A percentile compares a stretch with the other conserved stretches of the same genome.
phyloP scores from a whole-genome alignment of 2,113 vertebrate genomes.

The Donacobius atricapilla region DNA sequence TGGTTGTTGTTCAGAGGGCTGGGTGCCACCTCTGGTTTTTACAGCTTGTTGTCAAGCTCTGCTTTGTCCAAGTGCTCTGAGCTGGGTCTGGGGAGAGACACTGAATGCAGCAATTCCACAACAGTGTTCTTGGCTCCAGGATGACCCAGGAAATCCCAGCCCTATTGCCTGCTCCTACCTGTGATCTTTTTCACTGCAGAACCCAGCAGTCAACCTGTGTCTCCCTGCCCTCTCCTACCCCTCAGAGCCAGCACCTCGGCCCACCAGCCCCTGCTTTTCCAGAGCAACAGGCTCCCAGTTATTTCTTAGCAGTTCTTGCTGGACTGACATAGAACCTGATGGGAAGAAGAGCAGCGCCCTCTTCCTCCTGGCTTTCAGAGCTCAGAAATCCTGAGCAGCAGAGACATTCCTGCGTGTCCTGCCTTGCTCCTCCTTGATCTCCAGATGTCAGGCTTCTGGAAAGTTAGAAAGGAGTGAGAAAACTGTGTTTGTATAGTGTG shows the following conservation, averaged over 20 bases:
- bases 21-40: neutral
- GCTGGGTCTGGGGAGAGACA: neutral
- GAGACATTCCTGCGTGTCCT: neutral
- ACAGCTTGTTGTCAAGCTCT: neutral
- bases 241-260: neutral
- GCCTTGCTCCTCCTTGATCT: neutral
- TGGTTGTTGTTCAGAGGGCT: neutral
- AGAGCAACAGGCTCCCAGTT: neutral
- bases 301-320: neutral
- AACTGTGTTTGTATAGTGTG: neutral
- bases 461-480: neutral
- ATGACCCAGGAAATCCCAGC: neutral
- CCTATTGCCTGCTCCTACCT: rapidly evolving
- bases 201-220: neutral
- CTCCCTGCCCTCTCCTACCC: neutral
- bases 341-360: conserved; percentile 15
- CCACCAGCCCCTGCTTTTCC: neutral
- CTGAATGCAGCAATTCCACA: neutral
- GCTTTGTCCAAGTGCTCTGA: neutral
- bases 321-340: rapidly evolving
- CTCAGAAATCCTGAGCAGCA: neutral
- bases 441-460: neutral
- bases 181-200: neutral
- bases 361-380: neutral
- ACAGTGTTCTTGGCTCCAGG: rapidly evolving